Percentiles rank a stretch among this genome's conserved stretches.
Evolutionary conservation across 2,797 vertebrate species (phyloP).

Genomic region (Dryobates pubescens): DNA sequence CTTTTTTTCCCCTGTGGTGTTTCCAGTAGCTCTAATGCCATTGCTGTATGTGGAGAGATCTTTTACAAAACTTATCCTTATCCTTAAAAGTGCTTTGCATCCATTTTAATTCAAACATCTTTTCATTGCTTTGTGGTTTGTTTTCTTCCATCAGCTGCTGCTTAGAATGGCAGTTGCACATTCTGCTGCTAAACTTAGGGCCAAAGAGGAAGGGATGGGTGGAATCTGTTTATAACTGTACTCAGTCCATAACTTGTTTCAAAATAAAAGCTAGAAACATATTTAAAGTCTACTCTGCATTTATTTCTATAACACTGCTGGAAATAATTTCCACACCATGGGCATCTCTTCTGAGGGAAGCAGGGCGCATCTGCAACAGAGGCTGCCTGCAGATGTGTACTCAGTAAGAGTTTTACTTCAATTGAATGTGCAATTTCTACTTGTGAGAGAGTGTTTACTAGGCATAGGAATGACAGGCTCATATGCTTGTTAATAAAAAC

Average conservation of each 20-base stretch:
- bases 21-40: not conserved
- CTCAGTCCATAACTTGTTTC: not conserved
- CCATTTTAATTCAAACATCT: not conserved
- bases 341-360: slow-evolving; percentile 17
- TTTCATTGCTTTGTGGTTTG: not conserved
- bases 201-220: not conserved
- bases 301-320: not conserved
- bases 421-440: slow-evolving; percentile 19
- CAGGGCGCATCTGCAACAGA: not conserved
- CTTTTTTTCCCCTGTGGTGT: not conserved
- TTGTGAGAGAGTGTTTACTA: slow-evolving; percentile 29
- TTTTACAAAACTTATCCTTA: not conserved
- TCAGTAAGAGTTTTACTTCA: slow-evolving; percentile 11
- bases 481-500: slow-evolving; percentile 28
- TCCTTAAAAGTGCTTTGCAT: not conserved
- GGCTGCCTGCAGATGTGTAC: slow-evolving; percentile 3
- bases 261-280: not conserved
- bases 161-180: not conserved
- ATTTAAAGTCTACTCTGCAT: not conserved
- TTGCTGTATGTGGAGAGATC: not conserved
- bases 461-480: slow-evolving; percentile 3
- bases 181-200: not conserved
- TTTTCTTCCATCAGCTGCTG: not conserved
- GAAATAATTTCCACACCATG: not conserved
- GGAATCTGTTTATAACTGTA: not conserved